A percentile compares a stretch with the other conserved stretches of the same genome.
Conservation (phyloP, 2,888 invertebrate genomes). For the Leptopilina myrica region DNA sequence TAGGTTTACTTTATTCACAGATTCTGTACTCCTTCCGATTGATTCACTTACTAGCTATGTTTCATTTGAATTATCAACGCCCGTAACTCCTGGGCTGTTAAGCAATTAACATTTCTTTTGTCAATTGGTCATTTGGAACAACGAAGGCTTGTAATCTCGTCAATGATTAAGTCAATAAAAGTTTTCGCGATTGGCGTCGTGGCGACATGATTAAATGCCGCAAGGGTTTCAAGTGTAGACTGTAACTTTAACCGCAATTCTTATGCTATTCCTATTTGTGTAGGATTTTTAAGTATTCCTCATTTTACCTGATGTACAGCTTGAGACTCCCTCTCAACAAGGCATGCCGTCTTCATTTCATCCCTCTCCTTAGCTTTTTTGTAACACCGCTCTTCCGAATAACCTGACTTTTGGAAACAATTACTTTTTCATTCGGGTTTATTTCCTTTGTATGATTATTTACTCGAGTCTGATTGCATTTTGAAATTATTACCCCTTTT, state of each 20-base stretch:
- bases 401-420: no score
- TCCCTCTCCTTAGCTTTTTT: no score
- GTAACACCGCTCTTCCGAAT: no score
- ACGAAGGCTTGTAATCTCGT: conserved; percentile 48
- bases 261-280: background rate
- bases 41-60: background rate
- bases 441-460: no score
- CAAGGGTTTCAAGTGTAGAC: background rate
- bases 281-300: background rate
- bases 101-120: conserved; percentile 51
- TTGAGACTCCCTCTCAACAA: background rate
- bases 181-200: background rate
- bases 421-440: no score
- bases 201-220: background rate
- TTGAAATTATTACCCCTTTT: no score
- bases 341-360: no score
- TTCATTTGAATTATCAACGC: background rate
- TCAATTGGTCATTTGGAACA: conserved; percentile 49
- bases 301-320: background rate
- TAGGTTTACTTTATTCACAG: background rate
- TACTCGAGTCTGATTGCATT: no score
- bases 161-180: conserved; percentile 37
- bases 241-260: background rate
- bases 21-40: background rate
- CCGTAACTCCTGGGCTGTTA: background rate